A percentile compares a stretch with the other conserved stretches of the same genome.
Conservation (phyloP, 2,113 vertebrate genomes). For the Takifugu flavidus region DNA sequence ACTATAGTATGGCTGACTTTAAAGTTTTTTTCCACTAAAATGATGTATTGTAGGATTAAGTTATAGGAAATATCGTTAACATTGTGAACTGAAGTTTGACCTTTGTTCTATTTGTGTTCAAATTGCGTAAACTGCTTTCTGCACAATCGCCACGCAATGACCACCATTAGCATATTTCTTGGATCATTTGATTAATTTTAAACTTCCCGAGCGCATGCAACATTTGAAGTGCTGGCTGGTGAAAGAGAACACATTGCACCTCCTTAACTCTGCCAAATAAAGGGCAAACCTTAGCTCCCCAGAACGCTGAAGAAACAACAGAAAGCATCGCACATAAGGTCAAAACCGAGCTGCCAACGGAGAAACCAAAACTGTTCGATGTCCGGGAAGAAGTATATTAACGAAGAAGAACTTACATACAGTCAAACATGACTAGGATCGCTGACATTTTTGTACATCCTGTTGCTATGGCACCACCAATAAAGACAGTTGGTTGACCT, state of each 20-base stretch:
- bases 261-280: not conserved
- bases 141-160: not conserved
- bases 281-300: constrained; percentile 3
- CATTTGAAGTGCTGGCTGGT: constrained; percentile 1
- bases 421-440: not conserved
- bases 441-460: not conserved
- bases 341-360: not conserved
- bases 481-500: not conserved
- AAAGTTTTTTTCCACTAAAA: not conserved
- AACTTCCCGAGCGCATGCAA: not conserved
- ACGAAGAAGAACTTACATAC: too few species aligned
- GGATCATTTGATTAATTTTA: not conserved
- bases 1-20: not conserved
- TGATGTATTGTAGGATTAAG: too few species aligned
- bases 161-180: not conserved
- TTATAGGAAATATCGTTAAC: too few species aligned
- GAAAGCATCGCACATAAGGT: not conserved
- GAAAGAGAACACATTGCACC: constrained; percentile 1
- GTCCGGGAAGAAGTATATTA: too few species aligned
- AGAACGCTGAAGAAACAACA: not conserved
- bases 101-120: too few species aligned
- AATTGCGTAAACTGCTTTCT: too few species aligned
- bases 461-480: not conserved
- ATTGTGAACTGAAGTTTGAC: too few species aligned
- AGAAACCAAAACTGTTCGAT: not conserved